phyloP scores from a whole-genome alignment of 1,140 invertebrate genomes.

The Tenebrio molitor region DNA sequence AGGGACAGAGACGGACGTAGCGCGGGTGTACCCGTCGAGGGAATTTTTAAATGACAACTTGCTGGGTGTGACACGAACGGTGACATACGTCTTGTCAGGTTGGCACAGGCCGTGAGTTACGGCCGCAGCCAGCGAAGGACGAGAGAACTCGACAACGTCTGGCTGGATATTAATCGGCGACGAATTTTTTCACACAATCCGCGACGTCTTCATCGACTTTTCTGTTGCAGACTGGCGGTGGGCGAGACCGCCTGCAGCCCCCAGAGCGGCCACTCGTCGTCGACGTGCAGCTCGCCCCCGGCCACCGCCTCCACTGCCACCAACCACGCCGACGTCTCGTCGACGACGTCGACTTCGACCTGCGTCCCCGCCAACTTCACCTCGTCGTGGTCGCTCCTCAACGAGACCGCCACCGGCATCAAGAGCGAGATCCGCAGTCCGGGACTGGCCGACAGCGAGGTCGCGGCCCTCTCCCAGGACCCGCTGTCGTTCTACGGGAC shows the following conservation, averaged over 20 bases:
- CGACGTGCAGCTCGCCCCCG: conserved; percentile 62
- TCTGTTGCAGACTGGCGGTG: conserved; percentile 56
- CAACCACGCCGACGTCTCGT: conserved; percentile 56
- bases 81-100: conserved; percentile 60
- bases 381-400: conserved; percentile 57
- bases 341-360: conserved; percentile 57
- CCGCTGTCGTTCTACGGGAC: conserved; percentile 61
- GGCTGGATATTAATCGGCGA: no score
- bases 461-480: conserved; percentile 64
- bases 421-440: conserved; percentile 75
- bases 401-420: conserved; percentile 63
- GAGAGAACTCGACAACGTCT: conserved; percentile 12
- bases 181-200: no score
- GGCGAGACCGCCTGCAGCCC: conserved; percentile 62
- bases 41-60: conserved; percentile 52
- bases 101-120: conserved; percentile 54
- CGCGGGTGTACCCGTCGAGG: conserved; percentile 13
- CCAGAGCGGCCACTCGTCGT: conserved; percentile 63
- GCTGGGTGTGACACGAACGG: conserved; percentile 56
- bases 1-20: conserved; percentile 8
- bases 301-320: conserved; percentile 57
- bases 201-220: no score
- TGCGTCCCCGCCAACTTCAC: conserved; percentile 54
- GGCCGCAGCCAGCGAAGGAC: conserved; percentile 45
- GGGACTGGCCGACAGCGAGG: conserved; percentile 70